Evolutionary conservation across 2,113 vertebrate species (phyloP), one percentile per base, ranked within the genome.

Genomic region (Paracanthobrama guichenoti): DNA sequence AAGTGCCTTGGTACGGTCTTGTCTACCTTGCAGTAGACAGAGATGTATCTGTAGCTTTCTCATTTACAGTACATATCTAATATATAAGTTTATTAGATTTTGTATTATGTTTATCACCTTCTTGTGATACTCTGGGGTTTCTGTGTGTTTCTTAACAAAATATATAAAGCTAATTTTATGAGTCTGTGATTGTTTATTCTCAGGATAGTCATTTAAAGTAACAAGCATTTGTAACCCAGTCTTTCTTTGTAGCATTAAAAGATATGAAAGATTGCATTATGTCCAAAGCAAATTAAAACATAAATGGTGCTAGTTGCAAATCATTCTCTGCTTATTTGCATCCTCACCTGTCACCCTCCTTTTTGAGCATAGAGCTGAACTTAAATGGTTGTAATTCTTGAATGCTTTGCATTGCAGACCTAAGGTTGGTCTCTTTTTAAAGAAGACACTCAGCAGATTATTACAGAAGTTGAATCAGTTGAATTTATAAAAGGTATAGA

Each of bases 1-100:
- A 71, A 79, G 86, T 87, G 83, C 80, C 86, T 83, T 76, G 84
- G 87, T 87, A 87, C 84, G 26, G 42, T 50, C 50, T 71, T 62
- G 69, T 87, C 79, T 85, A 71, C 86, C 20, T 73, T 42, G 26
- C 64, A 67, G 79, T 78, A 60, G 48, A 72, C 62, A 71, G 73
- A 81, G 73, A 79, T 77, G 10, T 57, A 82, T 79, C 57, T 85
- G 67, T 87, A 83, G 86, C 46, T 82, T 72, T 81, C 76, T 82
- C 28, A 44, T 81, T 44, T 71, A 75, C 46, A 75, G 26, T 75
- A 20, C 31, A 46, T 79, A 66, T 39, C 24, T 79, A 26, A 46
- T 59, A 48, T 57, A 12, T 81, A 78, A 72, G 35, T 55, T 81
- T 82, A 55, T 82, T 48, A 20, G 26, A 81, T 77, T 71, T 87